phyloP scores from a whole-genome alignment of 2,888 invertebrate species.

The Tinea trinotella region DNA sequence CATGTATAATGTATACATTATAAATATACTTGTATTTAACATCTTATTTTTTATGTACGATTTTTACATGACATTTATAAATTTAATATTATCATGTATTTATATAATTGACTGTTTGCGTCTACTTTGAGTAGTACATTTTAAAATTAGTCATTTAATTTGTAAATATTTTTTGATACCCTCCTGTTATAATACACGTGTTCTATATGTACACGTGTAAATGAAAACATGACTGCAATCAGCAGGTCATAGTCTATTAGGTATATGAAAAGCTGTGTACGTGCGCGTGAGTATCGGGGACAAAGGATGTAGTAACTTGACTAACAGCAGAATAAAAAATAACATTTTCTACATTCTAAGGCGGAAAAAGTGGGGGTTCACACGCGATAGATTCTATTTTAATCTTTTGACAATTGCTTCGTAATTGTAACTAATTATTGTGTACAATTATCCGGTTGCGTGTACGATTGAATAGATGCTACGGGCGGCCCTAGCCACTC shows the following conservation, averaged over 20 bases:
- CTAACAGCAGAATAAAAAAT: constrained; percentile 35
- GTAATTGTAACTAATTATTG: constrained; percentile 57
- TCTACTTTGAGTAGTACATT: too few relatives aligned
- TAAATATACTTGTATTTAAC: too few relatives aligned
- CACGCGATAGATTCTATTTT: constrained; percentile 66
- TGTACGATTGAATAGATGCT: constrained; percentile 34
- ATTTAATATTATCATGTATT: too few relatives aligned
- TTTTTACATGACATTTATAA: too few relatives aligned
- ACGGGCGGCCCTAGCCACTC: constrained; percentile 17
- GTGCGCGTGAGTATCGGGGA: constrained; percentile 54
- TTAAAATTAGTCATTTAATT: too few relatives aligned
- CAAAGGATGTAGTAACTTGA: constrained; percentile 42
- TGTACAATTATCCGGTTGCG: constrained; percentile 42
- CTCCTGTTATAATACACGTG: too few relatives aligned
- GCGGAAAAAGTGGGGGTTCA: constrained; percentile 51
- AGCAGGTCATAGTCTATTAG: constrained; percentile 43
- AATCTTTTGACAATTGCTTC: constrained; percentile 58
- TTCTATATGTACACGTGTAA: constrained; percentile 37
- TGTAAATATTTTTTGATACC: too few relatives aligned
- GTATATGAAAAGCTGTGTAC: constrained; percentile 21
- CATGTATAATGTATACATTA: too few relatives aligned
- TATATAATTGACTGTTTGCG: too few relatives aligned
- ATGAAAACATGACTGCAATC: constrained; percentile 45
- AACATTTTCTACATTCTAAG: constrained; percentile 54
- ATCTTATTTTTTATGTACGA: too few relatives aligned